These are phyloP conservation scores for Pachliopta kotzebuea DNA, from an alignment of 2,888 invertebrate genomes.

Conservation along the genomic window DNA sequence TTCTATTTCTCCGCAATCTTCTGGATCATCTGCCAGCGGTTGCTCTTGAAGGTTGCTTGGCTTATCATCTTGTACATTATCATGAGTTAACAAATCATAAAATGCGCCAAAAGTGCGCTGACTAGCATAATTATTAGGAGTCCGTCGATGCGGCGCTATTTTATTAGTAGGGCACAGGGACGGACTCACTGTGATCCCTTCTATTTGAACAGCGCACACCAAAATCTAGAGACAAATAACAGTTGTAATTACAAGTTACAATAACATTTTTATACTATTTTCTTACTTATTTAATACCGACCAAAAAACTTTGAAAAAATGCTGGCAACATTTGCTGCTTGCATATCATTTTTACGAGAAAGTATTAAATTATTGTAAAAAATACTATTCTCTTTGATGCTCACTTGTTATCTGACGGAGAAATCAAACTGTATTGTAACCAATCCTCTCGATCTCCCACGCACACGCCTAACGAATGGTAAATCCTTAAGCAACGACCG, in stretches of 20 bases:
- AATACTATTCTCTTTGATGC: slow-evolving; percentile 44
- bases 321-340: not conserved
- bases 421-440: slow-evolving; percentile 46
- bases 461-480: slow-evolving; percentile 48
- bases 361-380: slow-evolving; percentile 21
- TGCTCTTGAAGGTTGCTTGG: slow-evolving; percentile 53
- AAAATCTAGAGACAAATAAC: slow-evolving; percentile 41
- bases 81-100: slow-evolving; percentile 52
- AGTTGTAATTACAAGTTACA: slow-evolving; percentile 5
- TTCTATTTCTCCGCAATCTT: slow-evolving; percentile 70
- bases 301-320: slow-evolving; percentile 27
- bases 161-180: slow-evolving; percentile 68
- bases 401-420: slow-evolving; percentile 52
- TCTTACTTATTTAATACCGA: slow-evolving; percentile 22
- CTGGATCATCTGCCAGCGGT: slow-evolving; percentile 58
- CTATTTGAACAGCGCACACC: slow-evolving; percentile 41
- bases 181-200: slow-evolving; percentile 59
- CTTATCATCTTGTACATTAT: slow-evolving; percentile 36
- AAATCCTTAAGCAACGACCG: slow-evolving; percentile 61
- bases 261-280: slow-evolving; percentile 17
- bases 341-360: slow-evolving; percentile 23
- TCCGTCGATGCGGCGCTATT: slow-evolving; percentile 62
- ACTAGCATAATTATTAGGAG: slow-evolving; percentile 40
- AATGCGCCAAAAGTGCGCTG: slow-evolving; percentile 60
- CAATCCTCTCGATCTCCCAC: slow-evolving; percentile 61